A percentile compares a stretch with the other conserved stretches of the same genome.
These are phyloP conservation scores for Sarcophaga subvicina DNA, from an alignment of 2,888 invertebrate species.

Conservation along the genomic window DNA sequence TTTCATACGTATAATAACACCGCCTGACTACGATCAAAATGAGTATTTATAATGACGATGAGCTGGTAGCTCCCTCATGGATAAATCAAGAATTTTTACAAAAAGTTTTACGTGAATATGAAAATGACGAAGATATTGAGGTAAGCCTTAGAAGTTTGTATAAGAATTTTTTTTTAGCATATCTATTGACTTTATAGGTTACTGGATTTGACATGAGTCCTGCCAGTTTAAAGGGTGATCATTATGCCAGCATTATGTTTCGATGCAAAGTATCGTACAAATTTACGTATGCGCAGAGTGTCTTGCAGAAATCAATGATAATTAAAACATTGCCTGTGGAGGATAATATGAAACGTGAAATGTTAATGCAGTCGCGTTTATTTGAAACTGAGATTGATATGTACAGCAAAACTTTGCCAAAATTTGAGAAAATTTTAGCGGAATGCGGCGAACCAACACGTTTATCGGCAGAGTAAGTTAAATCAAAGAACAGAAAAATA, in stretches of 20 bases:
- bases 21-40: neutral
- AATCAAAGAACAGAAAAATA: no score
- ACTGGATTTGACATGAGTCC: constrained; percentile 49
- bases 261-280: constrained; percentile 66
- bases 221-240: constrained; percentile 71
- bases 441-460: constrained; percentile 69
- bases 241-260: constrained; percentile 73
- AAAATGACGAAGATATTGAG: constrained; percentile 55
- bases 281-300: neutral
- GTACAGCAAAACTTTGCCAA: constrained; percentile 71
- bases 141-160: constrained; percentile 18
- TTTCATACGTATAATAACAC: neutral
- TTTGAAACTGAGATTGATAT: constrained; percentile 73
- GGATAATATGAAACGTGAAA: constrained; percentile 69
- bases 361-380: constrained; percentile 59
- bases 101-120: constrained; percentile 51
- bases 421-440: constrained; percentile 70
- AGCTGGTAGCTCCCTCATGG: constrained; percentile 65
- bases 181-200: neutral
- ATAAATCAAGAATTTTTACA: constrained; percentile 61
- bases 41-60: constrained; percentile 52
- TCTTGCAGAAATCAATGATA: constrained; percentile 63
- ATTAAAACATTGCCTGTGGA: constrained; percentile 71
- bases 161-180: neutral
- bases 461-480: constrained; percentile 66